Evolutionary conservation across 2,113 vertebrate species (phyloP).

Genomic region (Oryzias woworae): DNA sequence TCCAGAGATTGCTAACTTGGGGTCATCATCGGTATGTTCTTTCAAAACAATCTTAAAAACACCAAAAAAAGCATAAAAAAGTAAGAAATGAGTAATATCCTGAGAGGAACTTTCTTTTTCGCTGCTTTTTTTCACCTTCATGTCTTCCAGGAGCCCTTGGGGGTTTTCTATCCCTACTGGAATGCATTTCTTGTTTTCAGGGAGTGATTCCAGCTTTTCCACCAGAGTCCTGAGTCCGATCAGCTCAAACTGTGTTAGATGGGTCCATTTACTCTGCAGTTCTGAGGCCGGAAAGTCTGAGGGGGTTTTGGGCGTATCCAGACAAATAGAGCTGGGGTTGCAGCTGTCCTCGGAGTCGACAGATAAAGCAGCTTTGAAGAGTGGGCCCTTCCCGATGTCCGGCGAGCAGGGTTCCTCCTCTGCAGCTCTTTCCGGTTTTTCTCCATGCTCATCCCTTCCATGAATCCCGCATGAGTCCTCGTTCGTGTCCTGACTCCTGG

Average conservation of each 20-base stretch:
- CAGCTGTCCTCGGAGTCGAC: slow-evolving; percentile 86
- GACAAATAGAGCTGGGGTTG: slow-evolving; percentile 63
- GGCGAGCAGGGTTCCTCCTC: slow-evolving; percentile 80
- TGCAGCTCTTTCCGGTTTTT: slow-evolving; percentile 48
- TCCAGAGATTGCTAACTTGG: slow-evolving; percentile 88
- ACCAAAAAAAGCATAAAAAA: not conserved
- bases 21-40: slow-evolving; percentile 91
- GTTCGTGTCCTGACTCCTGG: slow-evolving; percentile 86
- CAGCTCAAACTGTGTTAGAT: slow-evolving; percentile 93
- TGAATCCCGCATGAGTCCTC: slow-evolving; percentile 87
- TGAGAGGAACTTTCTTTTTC: not conserved
- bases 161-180: slow-evolving; percentile 91
- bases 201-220: slow-evolving; percentile 93
- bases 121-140: slow-evolving; percentile 82
- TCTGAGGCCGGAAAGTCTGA: slow-evolving; percentile 84
- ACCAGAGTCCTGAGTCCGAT: slow-evolving; percentile 90
- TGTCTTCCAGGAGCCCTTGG: slow-evolving; percentile 88
- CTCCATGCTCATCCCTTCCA: slow-evolving; percentile 77
- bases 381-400: slow-evolving; percentile 78
- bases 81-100: not conserved
- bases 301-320: slow-evolving; percentile 85
- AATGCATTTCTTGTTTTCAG: slow-evolving; percentile 91
- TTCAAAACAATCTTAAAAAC: slow-evolving; percentile 87
- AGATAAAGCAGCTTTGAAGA: slow-evolving; percentile 83
- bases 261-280: slow-evolving; percentile 83